phyloP scores from a whole-genome alignment of 2,113 vertebrate species.

The Theristicus caerulescens region DNA sequence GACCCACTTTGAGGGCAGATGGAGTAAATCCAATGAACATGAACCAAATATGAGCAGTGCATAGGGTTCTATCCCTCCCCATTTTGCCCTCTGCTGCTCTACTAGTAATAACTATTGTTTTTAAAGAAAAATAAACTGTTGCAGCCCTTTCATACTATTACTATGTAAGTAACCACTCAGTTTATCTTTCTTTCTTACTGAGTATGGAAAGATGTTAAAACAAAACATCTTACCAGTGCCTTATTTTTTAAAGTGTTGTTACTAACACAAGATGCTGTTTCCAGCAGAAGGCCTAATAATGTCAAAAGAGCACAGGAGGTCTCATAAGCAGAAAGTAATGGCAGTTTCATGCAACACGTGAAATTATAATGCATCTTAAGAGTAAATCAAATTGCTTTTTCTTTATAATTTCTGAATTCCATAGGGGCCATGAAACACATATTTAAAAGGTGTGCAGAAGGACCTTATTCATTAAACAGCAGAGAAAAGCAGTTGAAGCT shows the following conservation, averaged over 20 bases:
- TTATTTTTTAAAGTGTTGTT: neutral
- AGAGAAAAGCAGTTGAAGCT: constrained; percentile 68
- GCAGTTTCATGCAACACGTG: constrained; percentile 2
- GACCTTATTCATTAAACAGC: constrained; percentile 70
- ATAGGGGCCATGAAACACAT: constrained; percentile 44
- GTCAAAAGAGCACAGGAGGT: neutral
- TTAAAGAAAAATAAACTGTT: neutral
- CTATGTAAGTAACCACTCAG: neutral
- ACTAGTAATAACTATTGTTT: neutral
- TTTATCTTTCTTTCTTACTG: neutral
- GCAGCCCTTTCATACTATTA: neutral
- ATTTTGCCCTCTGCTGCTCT: neutral
- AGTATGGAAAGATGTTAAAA: neutral
- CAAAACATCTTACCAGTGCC: neutral
- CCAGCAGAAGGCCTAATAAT: neutral
- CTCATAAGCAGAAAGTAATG: constrained; percentile 12
- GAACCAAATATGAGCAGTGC: neutral
- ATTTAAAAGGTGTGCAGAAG: constrained; percentile 72
- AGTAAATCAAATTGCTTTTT: constrained; percentile 69
- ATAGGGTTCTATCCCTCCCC: neutral
- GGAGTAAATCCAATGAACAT: neutral
- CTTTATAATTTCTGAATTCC: constrained; percentile 66
- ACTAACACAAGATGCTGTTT: neutral
- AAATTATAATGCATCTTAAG: constrained; percentile 55
- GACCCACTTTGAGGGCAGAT: neutral